These are phyloP conservation scores for Calameuta idolon DNA, from an alignment of 2,888 invertebrate species.

Conservation along the genomic window DNA sequence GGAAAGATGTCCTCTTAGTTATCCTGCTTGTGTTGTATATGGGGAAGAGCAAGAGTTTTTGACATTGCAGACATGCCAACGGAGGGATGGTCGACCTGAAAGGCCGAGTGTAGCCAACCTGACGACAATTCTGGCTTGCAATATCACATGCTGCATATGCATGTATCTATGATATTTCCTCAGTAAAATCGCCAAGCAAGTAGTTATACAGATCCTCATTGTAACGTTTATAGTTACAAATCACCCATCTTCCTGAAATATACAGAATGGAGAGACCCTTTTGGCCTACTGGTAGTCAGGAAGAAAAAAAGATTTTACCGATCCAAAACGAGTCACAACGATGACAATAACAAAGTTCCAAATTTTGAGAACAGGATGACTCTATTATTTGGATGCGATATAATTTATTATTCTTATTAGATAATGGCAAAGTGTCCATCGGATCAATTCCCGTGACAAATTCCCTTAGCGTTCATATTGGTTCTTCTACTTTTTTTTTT, in stretches of 20 bases:
- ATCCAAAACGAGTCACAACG: background rate
- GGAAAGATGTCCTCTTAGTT: background rate
- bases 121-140: conserved; percentile 6
- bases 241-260: background rate
- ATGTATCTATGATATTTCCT: conserved; percentile 13
- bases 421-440: background rate
- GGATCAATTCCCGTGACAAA: background rate
- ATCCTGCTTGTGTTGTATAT: background rate
- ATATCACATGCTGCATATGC: background rate
- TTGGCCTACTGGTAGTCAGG: background rate
- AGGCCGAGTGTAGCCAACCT: conserved; percentile 53
- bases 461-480: background rate
- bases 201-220: conserved; percentile 9
- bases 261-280: background rate
- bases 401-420: background rate
- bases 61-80: conserved; percentile 60
- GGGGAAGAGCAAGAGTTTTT: conserved; percentile 53
- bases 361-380: background rate
- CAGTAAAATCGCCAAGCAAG: background rate
- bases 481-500: background rate
- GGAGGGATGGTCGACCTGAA: conserved; percentile 63
- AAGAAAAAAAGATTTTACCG: background rate
- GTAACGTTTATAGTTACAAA: conserved; percentile 10
- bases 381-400: background rate
- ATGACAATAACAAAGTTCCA: background rate